Evolutionary conservation across 1,140 invertebrate genomes (phyloP).

Genomic region (Ptiloglossa arizonensis): DNA sequence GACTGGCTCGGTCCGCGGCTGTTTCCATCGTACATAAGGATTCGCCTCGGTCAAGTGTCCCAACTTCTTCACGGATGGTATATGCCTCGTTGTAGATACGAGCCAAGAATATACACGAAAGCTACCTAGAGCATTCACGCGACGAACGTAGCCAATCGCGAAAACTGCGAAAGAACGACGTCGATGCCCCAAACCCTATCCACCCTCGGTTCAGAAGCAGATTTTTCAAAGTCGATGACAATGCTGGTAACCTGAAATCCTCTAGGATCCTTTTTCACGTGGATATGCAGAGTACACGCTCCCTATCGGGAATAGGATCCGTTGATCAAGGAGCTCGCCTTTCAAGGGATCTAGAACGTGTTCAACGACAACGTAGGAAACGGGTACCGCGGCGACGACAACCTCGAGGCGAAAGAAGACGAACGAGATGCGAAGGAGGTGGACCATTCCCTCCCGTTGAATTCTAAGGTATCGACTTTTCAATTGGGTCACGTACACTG

Average conservation of each 20-base stretch:
- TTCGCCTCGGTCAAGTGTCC: too few species aligned
- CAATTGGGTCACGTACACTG: constrained; percentile 63
- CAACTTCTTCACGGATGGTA: too few species aligned
- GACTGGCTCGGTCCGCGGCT: too few species aligned
- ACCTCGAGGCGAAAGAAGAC: constrained; percentile 24
- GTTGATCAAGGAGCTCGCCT: constrained; percentile 25
- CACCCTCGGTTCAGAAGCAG: too few species aligned
- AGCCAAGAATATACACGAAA: too few species aligned
- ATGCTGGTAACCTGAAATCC: background rate
- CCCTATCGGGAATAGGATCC: constrained; percentile 32
- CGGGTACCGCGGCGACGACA: background rate
- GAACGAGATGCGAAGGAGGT: constrained; percentile 31
- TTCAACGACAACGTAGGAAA: constrained; percentile 31
- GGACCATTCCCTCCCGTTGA: constrained; percentile 33
- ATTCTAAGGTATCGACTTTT: constrained; percentile 64
- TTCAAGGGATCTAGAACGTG: constrained; percentile 32
- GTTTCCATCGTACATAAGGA: too few species aligned
- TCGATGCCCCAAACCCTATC: too few species aligned
- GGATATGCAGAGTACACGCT: background rate
- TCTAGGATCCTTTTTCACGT: background rate
- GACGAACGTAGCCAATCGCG: too few species aligned
- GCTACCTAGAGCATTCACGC: too few species aligned
- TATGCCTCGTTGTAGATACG: too few species aligned
- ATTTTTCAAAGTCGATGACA: background rate
- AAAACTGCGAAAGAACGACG: too few species aligned